Conservation (phyloP, 2,113 vertebrate species). For the Aplodontia rufa region DNA sequence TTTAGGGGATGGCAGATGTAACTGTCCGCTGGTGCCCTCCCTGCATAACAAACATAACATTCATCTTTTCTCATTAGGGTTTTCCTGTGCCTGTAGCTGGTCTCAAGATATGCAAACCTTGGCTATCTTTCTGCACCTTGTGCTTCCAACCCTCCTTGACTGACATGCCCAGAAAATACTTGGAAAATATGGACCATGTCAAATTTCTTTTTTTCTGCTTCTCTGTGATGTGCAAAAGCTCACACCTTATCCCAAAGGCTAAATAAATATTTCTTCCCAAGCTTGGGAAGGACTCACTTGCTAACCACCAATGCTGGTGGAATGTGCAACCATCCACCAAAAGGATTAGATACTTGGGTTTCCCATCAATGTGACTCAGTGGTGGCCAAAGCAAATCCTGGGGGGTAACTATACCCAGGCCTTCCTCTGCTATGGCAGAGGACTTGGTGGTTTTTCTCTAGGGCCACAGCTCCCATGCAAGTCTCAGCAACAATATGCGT, state of each 20-base stretch:
- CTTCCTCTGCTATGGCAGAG: not conserved
- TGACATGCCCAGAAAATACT: not conserved
- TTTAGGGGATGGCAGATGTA: slow-evolving; percentile 68
- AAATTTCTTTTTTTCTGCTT: not conserved
- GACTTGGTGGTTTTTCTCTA: not conserved
- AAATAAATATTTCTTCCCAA: slow-evolving; percentile 6
- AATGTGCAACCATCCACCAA: rapidly evolving
- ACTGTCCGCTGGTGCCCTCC: slow-evolving; percentile 48
- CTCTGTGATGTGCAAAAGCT: not conserved
- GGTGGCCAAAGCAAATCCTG: not conserved
- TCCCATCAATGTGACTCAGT: too few relatives aligned
- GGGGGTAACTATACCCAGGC: not conserved
- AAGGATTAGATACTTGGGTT: not conserved
- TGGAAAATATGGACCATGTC: not conserved
- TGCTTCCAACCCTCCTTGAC: not conserved
- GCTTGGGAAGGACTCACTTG: not conserved
- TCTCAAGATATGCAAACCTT: not conserved
- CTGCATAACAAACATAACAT: slow-evolving; percentile 53
- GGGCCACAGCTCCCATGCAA: not conserved
- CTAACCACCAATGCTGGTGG: not conserved
- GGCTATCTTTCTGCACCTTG: not conserved
- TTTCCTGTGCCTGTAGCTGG: not conserved
- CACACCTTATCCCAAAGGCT: not conserved
- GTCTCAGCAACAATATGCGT: not conserved
- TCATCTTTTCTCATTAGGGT: slow-evolving; percentile 45